Evolutionary conservation across 1,140 invertebrate species (phyloP), one percentile per base, ranked within the genome.

Genomic region (Formica selysi): DNA sequence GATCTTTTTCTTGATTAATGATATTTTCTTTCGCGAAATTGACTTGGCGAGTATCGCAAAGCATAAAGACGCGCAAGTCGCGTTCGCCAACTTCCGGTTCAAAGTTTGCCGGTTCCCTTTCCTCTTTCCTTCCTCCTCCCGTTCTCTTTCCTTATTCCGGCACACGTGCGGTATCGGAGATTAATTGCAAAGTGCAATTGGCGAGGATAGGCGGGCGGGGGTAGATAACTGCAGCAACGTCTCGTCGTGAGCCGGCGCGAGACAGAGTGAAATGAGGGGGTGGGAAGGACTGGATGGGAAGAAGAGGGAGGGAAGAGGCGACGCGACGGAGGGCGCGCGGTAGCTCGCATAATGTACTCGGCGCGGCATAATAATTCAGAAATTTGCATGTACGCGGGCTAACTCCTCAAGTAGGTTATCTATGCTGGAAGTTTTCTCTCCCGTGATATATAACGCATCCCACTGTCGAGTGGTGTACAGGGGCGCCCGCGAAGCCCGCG

Each of bases 381-480:
- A 95, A 95, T 95, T 95, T 95, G 94, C 94, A 95, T 95, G 92
- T 95, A 95, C 95, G 94, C 94, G 94, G 94, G 93, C 93, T 94
- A 95, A 95, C 95, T 95, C 93, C 92, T 94, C 94, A 95, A 95
- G 95, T 95, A 95, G 95, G 95, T 95, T 95, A 95, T 95, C 94
- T 95, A 95, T 93, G 93, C 92, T 93, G 91, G 89, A 95, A 95
- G 94, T 95, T 95, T 94, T 94, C 92, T 90, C 92, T 90, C 89
- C 79, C 91, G 79, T 95, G 94, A 94, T 94, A 93, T 95, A 95
- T 94, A 94, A 93, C 92, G 91, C 91, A 93, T 94, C 93, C 68
- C 91, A 90, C 89, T 87, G 86, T 62, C 88, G 87, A 89, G 90
- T 68, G 67, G 57, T 73, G 67, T 74, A 74, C 71, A 73, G 54